These are phyloP conservation scores for Pedetes capensis DNA, from an alignment of 2,113 vertebrate species.

Conservation along the genomic window DNA sequence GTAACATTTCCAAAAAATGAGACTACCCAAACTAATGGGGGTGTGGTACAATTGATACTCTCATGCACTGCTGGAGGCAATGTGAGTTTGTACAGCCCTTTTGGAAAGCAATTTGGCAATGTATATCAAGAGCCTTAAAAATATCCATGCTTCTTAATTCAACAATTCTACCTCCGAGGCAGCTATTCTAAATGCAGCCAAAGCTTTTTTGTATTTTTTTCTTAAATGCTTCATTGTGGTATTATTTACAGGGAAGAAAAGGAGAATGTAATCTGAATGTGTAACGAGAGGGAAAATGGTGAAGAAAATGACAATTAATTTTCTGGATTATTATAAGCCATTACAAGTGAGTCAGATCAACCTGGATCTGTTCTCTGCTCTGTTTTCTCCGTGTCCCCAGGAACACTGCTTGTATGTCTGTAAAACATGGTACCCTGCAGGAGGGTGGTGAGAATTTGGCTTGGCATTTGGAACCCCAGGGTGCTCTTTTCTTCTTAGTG, in stretches of 20 bases:
- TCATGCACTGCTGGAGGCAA: neutral
- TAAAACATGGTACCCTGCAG: neutral
- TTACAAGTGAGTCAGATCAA: neutral
- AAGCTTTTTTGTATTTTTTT: neutral
- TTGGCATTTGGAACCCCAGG: neutral
- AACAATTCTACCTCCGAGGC: neutral
- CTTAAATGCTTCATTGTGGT: neutral
- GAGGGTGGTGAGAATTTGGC: neutral
- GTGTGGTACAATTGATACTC: neutral
- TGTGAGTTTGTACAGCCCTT: neutral
- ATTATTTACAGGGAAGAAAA: neutral
- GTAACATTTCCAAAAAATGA: constrained; percentile 7
- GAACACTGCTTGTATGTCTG: neutral
- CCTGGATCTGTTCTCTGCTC: neutral
- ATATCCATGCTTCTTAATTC: constrained; percentile 5
- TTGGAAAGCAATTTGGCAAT: constrained; percentile 20
- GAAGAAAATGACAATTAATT: neutral
- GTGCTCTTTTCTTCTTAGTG: neutral
- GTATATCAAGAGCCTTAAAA: constrained; percentile 44
- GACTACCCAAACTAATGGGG: neutral
- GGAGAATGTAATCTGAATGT: neutral
- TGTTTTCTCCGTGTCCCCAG: neutral
- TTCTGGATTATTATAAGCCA: neutral
- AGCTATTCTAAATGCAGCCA: neutral
- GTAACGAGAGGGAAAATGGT: neutral